Evolutionary conservation across 2,797 vertebrate genomes (phyloP), one percentile per base, ranked within the genome.

Genomic region (Vireo griseus): DNA sequence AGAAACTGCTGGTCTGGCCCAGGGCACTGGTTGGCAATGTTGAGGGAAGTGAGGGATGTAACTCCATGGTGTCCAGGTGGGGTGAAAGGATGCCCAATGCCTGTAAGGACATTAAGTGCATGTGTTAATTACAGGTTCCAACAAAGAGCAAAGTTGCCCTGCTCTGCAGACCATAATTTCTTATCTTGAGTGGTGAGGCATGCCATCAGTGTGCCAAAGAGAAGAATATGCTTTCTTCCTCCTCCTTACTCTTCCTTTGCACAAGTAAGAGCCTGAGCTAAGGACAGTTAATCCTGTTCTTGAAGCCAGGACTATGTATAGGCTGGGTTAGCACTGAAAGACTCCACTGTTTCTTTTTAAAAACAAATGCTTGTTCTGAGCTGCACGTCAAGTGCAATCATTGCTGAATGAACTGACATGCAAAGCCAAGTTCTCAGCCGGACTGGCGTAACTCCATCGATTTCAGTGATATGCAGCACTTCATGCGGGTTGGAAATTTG

Each of bases 311-410:
- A 62, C 87, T 88, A 37, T 54, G 35, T 74, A 40, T 86, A 74
- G 85, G 66, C 89, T 94, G 90, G 66, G 62, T 79, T 75, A 79
- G 73, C 25, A 29, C 37, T 96, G 89, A 97, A 97, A 94, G 95
- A 61, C 80, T 91, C 40, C 59, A 92, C 89, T 97, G 92, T 96
- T 94, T 88, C 94, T 82, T 83, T 95, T 72, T 84, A 62, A 88
- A 94, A 94, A 73, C 92, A 88, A 96, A 92, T 76, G 79, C 78
- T 95, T 86, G 40, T 88, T 96, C 90, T 88, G 89, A 67, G 73
- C 94, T 84, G 79, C 62, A 9, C 4, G n/a, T 96, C 95, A 84
- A 95, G 96, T 88, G 83, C 89, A 92, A 95, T 95, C 91, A 44
- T 25, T 94, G 91, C 87, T 76, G 87, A 96, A 92, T 94, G 95